Evolutionary conservation across 2,113 vertebrate genomes (phyloP), one percentile per base, ranked within the genome.

Genomic region (Callorhinus ursinus): DNA sequence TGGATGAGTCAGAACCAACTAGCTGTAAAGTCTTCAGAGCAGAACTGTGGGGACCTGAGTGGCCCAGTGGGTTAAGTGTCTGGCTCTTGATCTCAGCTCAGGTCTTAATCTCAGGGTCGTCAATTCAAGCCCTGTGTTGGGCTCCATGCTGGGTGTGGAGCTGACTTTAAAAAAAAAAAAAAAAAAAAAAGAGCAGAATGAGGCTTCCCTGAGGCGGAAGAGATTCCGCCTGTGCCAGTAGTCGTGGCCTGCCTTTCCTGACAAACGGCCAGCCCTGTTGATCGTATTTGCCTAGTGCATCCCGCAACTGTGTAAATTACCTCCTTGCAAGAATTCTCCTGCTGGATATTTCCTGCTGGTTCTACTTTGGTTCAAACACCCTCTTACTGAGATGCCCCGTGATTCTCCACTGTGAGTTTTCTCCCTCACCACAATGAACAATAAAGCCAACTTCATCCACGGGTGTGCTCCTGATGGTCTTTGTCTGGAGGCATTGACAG

Each of bases 281-380:
- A 18, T 31, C 36, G 1, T 46, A n/a, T 9, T 24, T 71, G 26
- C 65, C 12, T 15, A 10, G 26, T 12, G n/a, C 36, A 84, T 5
- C 0, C 16, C 1, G 14, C 2, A 39, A 2, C 5, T 69, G 65
- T 1, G 49, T 2, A 61, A 93, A 57, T 6, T 8, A 51, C 53
- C 49, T 39, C 31, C 14, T 53, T 49, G 6, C 12, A 86, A 33
- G 39, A 42, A n/a, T 53, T 77, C 12, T 76, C 16, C 81, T 55
- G 24, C 4, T 14, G 19, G 63, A 4, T 8, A 1, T 10, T 15
- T 74, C 14, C 26, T n/a, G 7, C 39, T 18, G 61, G 10, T 53
- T 85, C 36, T 89, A 22, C 31, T 84, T 72, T 74, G 55, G 0
- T 63, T 83, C 5, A 33, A 74, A 28, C 12, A 51, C 11, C 7